These are phyloP conservation scores for Stomorhina lunata DNA, from an alignment of 2,888 invertebrate species.

Conservation along the genomic window DNA sequence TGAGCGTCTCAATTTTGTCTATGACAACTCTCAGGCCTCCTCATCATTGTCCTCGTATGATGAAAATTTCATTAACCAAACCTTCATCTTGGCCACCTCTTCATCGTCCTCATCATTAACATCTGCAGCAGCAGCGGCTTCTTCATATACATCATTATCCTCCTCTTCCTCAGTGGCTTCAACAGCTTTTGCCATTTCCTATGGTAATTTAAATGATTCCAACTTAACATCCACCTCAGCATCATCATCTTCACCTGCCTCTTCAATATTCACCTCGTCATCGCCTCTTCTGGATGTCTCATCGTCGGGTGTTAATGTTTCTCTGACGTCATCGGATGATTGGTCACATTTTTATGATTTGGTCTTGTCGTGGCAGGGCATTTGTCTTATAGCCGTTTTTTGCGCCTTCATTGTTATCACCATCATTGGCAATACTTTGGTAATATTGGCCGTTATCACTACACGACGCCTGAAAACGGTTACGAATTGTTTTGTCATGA, in stretches of 20 bases:
- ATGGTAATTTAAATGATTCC: conserved; percentile 5
- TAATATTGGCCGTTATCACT: conserved; percentile 93
- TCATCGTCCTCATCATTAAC: not conserved
- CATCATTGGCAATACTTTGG: conserved; percentile 92
- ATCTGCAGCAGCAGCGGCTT: conserved; percentile 8
- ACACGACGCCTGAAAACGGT: conserved; percentile 93
- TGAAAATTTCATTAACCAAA: conserved; percentile 47
- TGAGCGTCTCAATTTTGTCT: conserved; percentile 39
- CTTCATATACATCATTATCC: not conserved
- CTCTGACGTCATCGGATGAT: conserved; percentile 71
- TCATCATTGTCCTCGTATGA: conserved; percentile 31
- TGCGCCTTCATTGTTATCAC: conserved; percentile 86
- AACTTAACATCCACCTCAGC: not conserved
- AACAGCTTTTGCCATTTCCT: conserved; percentile 3
- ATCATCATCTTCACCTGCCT: conserved; percentile 41
- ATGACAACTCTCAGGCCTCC: conserved; percentile 35
- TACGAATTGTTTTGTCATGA: conserved; percentile 97
- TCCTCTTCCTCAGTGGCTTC: not conserved
- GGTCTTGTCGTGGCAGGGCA: conserved; percentile 80
- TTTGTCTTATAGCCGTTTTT: conserved; percentile 84
- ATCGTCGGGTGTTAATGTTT: conserved; percentile 51
- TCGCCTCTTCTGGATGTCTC: conserved; percentile 20
- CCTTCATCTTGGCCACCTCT: conserved; percentile 39
- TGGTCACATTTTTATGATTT: conserved; percentile 77
- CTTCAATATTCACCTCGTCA: no score